Evolutionary conservation across 2,113 vertebrate species (phyloP).

Genomic region (Taxidea taxus): DNA sequence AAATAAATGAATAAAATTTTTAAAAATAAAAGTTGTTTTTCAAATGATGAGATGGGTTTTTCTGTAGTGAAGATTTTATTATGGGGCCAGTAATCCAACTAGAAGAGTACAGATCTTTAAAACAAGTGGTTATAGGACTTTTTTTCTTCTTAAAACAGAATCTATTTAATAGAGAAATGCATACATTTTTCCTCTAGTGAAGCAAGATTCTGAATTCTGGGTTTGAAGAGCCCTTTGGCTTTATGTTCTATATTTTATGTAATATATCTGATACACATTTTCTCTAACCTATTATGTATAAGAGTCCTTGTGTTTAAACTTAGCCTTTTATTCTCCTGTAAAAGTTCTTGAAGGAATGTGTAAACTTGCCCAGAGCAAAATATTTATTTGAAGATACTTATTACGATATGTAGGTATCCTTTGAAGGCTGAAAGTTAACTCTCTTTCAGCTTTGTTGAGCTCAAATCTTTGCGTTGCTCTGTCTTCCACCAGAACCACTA

Average conservation of each 20-base stretch:
- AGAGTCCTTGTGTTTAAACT: slow-evolving; percentile 44
- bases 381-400: slow-evolving; percentile 49
- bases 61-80: slow-evolving; percentile 24
- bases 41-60: neutral
- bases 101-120: neutral
- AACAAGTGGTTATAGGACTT: neutral
- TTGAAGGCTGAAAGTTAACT: slow-evolving; percentile 44
- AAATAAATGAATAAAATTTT: neutral
- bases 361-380: slow-evolving; percentile 35
- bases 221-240: slow-evolving; percentile 33
- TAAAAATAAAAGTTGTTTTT: neutral
- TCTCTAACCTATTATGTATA: neutral
- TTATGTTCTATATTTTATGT: neutral
- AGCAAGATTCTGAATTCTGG: slow-evolving; percentile 38
- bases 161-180: slow-evolving; percentile 23
- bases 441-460: neutral
- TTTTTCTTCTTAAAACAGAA: neutral
- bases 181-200: neutral
- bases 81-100: slow-evolving; percentile 19
- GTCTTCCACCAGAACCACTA: neutral
- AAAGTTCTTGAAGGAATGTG: neutral
- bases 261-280: neutral
- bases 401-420: slow-evolving; percentile 25
- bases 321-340: neutral
- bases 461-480: neutral